Percentiles rank a stretch among this genome's conserved stretches.
Conservation (phyloP, 2,888 invertebrate genomes). For the Autographa pulchrina region DNA sequence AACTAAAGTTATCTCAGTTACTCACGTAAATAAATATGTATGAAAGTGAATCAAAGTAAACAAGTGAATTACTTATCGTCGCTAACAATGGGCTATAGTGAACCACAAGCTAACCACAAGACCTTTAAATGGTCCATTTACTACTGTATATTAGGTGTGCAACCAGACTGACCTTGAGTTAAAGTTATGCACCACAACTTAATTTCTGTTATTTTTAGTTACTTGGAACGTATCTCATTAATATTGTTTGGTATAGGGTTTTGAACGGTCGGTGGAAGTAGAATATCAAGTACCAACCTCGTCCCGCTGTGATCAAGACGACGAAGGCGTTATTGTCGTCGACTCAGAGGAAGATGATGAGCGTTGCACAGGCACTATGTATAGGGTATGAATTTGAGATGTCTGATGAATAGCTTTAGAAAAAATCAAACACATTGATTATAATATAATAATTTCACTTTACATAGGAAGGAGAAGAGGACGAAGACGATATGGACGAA, state of each 20-base stretch:
- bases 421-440: background rate
- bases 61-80: too few relatives aligned
- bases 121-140: too few relatives aligned
- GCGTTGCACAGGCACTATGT: slow-evolving; percentile 89
- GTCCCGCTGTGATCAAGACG: slow-evolving; percentile 95
- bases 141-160: too few relatives aligned
- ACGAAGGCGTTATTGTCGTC: slow-evolving; percentile 93
- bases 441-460: background rate
- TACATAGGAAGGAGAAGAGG: slow-evolving; percentile 88
- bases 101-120: too few relatives aligned
- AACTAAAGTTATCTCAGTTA: too few relatives aligned
- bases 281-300: slow-evolving; percentile 96
- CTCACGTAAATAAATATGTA: too few relatives aligned
- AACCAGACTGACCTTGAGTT: too few relatives aligned
- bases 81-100: too few relatives aligned
- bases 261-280: slow-evolving; percentile 92
- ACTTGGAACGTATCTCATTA: background rate
- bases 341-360: slow-evolving; percentile 95
- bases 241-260: slow-evolving; percentile 75
- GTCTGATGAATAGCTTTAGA: background rate
- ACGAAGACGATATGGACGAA: slow-evolving; percentile 85
- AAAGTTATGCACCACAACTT: too few relatives aligned
- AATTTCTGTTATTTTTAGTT: too few relatives aligned
- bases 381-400: slow-evolving; percentile 73
- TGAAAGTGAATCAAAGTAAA: too few relatives aligned